Base-by-base conservation (phyloP, 2,888 invertebrate species). In the Diarsia rubi region DNA sequence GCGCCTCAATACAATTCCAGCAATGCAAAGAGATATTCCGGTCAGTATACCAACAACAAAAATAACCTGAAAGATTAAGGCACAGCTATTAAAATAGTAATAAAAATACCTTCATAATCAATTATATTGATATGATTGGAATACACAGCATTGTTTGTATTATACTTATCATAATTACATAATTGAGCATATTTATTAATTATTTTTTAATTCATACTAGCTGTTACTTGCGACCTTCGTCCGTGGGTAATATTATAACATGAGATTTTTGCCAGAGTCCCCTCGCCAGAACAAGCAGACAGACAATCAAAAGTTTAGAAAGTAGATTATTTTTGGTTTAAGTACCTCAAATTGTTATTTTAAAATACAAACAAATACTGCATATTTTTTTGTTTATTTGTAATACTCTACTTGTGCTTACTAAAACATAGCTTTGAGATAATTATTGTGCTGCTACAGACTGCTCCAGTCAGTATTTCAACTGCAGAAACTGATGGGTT, bases 11-110 rank as follows among this genome's bases (percentile, higher is more conserved):
- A 97, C 97, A 86, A 97, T 96, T 47, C 97, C 97, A 78, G 97
- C 97, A 86, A 97, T 97, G 84, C 97, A 97, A 82, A 98, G 92
- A 57, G 97, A 97, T 82, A 97, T 97, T 73, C 97, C 98, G 63
- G 97, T 97, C 83, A 97, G 92, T 87, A 97, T 97, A 64, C 97
- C 97, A 89, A 97, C 97, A 73, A 97, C 97, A 94, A 97, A 97
- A 88, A 97, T 97, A 84, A 97, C 97, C 97, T 97, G 94, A 76
- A 96, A 95, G 27, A 69, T n/a, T 59, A 81, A 69, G 14, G 12
- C 3, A 31, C 19, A 52, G 31, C 37, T 59, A 64, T 64, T 49
- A 42, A 60, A 79, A 79, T 47, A 69, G 24, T n/a, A 9, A 37
- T 52, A 52, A 45, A 70, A 45, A 67, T 44, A 44, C 19, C n/a